Evolutionary conservation across 2,113 vertebrate genomes (phyloP).

Genomic region (Megaceryle maxima): DNA sequence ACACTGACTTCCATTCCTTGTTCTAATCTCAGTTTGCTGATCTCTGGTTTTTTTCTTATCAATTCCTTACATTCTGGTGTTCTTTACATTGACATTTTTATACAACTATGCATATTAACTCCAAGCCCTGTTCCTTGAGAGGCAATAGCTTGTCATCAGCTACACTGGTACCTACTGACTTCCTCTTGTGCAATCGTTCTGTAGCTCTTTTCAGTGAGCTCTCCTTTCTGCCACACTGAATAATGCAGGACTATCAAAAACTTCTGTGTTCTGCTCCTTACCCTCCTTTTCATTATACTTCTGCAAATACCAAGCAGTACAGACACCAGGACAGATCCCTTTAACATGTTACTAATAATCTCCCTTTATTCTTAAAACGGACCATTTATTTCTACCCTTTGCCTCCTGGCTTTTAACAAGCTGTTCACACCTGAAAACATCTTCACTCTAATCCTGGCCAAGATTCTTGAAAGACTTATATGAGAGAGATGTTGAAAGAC

Average conservation of each 20-base stretch:
- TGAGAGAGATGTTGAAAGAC: not conserved
- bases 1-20: not conserved
- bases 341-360: not conserved
- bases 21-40: not conserved
- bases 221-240: not conserved
- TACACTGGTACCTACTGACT: not conserved
- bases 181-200: not conserved
- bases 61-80: not conserved
- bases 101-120: not conserved
- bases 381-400: not conserved
- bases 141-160: not conserved
- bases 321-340: not conserved
- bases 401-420: not conserved
- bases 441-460: not conserved
- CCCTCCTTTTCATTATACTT: not conserved
- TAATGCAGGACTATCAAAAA: not conserved
- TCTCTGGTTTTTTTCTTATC: not conserved
- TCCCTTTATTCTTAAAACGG: not conserved
- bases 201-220: not conserved
- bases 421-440: not conserved
- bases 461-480: not conserved
- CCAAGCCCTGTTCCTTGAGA: not conserved
- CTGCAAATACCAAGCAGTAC: not conserved
- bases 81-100: not conserved
- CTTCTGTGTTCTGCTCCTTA: not conserved